Conservation (phyloP, 2,888 invertebrate species). For the Ceramica pisi region DNA sequence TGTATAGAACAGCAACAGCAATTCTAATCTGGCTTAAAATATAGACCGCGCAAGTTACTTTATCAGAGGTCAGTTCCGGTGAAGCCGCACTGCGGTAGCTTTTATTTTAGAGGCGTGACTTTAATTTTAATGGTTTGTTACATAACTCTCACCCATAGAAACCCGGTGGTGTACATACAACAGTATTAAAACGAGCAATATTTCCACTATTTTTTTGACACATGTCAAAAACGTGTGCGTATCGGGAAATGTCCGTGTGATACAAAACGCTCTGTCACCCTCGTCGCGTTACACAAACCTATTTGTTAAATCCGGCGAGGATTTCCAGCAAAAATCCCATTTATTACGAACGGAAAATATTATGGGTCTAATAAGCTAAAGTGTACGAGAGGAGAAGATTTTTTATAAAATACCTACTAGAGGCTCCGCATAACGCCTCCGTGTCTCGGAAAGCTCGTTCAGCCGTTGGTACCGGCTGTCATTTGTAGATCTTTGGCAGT, state of each 20-base stretch:
- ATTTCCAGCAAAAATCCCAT: slow-evolving; percentile 64
- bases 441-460: no score
- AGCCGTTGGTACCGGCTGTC: no score
- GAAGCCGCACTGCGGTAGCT: slow-evolving; percentile 45
- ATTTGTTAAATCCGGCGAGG: slow-evolving; percentile 71
- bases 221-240: slow-evolving; percentile 6
- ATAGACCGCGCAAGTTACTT: slow-evolving; percentile 18
- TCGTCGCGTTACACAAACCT: slow-evolving; percentile 73
- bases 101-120: slow-evolving; percentile 11
- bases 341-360: slow-evolving; percentile 40
- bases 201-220: slow-evolving; percentile 2
- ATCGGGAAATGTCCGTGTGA: slow-evolving; percentile 30
- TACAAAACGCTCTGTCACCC: slow-evolving; percentile 62
- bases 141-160: not conserved
- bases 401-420: no score
- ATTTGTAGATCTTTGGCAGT: no score
- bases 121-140: not conserved
- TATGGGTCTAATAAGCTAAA: slow-evolving; percentile 37
- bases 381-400: not conserved
- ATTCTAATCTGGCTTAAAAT: slow-evolving; percentile 10
- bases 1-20: not conserved
- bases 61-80: slow-evolving; percentile 16
- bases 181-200: not conserved
- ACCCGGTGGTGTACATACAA: not conserved
- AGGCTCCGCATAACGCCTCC: no score